These are phyloP conservation scores for Neolamprologus brichardi DNA, from an alignment of 2,113 vertebrate genomes.

Conservation along the genomic window DNA sequence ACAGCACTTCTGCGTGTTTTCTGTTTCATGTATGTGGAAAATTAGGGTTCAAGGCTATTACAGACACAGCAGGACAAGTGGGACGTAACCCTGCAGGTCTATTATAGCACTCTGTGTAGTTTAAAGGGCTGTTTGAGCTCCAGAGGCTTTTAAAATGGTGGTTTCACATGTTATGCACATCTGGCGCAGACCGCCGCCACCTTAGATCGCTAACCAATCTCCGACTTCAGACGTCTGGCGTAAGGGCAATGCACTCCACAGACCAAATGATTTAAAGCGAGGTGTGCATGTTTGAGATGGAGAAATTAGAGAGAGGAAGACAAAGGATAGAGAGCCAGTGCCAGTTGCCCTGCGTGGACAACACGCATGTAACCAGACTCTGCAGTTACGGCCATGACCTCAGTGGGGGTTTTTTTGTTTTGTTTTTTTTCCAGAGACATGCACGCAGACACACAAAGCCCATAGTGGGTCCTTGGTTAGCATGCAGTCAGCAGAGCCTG, in stretches of 20 bases:
- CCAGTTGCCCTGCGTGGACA: slow-evolving; percentile 39
- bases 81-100: neutral
- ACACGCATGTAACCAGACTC: slow-evolving; percentile 59
- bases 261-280: neutral
- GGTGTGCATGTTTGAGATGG: neutral
- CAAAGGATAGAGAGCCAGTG: slow-evolving; percentile 25
- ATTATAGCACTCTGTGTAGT: neutral
- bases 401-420: neutral
- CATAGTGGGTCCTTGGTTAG: slow-evolving; percentile 4
- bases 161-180: slow-evolving; percentile 19
- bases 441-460: neutral
- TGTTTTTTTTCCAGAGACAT: slow-evolving; percentile 27
- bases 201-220: neutral
- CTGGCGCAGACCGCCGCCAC: neutral
- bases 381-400: slow-evolving; percentile 63
- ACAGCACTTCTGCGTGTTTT: neutral
- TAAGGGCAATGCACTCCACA: neutral
- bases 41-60: neutral
- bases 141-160: slow-evolving; percentile 5
- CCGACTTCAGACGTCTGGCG: neutral
- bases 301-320: slow-evolving; percentile 9
- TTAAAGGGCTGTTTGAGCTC: slow-evolving; percentile 4
- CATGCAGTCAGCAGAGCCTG: slow-evolving; percentile 45
- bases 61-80: neutral
- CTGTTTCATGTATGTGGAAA: neutral